Conservation (phyloP, 2,888 invertebrate genomes). For the Oscheius myriophilus region DNA sequence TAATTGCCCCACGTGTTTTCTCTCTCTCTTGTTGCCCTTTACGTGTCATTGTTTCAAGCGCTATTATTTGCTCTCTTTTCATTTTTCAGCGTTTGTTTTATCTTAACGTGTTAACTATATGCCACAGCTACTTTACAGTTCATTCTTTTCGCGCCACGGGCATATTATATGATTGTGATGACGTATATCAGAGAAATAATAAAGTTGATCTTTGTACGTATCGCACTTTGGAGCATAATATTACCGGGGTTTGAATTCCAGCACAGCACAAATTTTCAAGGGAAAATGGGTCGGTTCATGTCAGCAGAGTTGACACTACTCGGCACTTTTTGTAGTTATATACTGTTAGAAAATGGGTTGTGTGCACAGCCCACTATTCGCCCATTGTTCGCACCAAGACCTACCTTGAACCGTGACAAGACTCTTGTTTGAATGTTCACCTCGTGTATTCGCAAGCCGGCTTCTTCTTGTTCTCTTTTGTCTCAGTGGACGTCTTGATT, state of each 20-base stretch:
- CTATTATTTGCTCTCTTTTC: not conserved
- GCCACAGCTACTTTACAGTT: conserved; percentile 3
- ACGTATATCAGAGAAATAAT: too few species aligned
- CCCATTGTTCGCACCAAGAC: conserved; percentile 66
- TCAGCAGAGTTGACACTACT: conserved; percentile 59
- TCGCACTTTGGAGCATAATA: conserved; percentile 17
- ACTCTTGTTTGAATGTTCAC: not conserved
- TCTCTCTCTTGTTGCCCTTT: conserved; percentile 23
- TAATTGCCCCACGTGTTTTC: conserved; percentile 12
- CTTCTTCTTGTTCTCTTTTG: conserved; percentile 27
- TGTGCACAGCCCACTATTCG: conserved; percentile 64
- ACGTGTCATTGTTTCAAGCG: conserved; percentile 26
- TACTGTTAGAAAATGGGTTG: conserved; percentile 64
- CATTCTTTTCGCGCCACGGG: too few species aligned
- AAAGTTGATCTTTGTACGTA: not conserved
- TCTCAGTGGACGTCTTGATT: not conserved
- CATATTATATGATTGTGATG: too few species aligned
- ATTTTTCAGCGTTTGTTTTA: not conserved
- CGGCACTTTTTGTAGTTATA: conserved; percentile 64
- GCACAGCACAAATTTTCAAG: too few species aligned
- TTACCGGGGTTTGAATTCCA: conserved; percentile 16
- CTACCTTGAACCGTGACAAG: not conserved
- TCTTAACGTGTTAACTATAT: too few species aligned
- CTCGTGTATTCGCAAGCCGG: conserved; percentile 43
- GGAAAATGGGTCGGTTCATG: not conserved